Conservation (phyloP, 2,888 invertebrate genomes). For the Cryptocephalus primarius region DNA sequence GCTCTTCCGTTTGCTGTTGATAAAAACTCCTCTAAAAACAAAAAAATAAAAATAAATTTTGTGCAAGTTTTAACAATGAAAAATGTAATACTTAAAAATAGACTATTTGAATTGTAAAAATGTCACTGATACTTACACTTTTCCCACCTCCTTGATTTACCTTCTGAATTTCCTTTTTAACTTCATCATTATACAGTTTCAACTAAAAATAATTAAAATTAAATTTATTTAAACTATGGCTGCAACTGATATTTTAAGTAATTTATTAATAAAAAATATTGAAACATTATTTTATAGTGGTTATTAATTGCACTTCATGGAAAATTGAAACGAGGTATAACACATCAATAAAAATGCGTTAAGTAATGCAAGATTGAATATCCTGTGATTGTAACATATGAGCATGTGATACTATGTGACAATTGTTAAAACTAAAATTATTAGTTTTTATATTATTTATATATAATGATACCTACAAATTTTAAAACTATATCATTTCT, state of each 20-base stretch:
- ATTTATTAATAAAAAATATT: slow-evolving; percentile 1
- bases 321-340: too few relatives aligned
- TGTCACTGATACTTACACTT: slow-evolving; percentile 33
- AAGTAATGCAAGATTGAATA: too few relatives aligned
- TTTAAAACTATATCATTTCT: too few relatives aligned
- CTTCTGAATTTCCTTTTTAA: slow-evolving; percentile 46
- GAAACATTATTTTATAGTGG: neutral
- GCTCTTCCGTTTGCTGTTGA: slow-evolving; percentile 17
- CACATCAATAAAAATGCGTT: too few relatives aligned
- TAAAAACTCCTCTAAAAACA: slow-evolving; percentile 13
- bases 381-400: too few relatives aligned
- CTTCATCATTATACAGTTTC: slow-evolving; percentile 52
- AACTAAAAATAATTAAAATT: slow-evolving; percentile 35
- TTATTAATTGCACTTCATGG: neutral
- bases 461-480: too few relatives aligned
- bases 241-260: slow-evolving; percentile 3
- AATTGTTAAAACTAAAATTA: too few relatives aligned
- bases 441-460: too few relatives aligned
- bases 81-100: neutral
- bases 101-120: neutral
- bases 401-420: too few relatives aligned
- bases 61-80: neutral
- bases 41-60: neutral
- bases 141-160: slow-evolving; percentile 44
- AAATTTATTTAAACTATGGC: too few relatives aligned